Evolutionary conservation across 64 coral and sea anemone species (phyloP).

Genomic region (Trachythela sp.): DNA sequence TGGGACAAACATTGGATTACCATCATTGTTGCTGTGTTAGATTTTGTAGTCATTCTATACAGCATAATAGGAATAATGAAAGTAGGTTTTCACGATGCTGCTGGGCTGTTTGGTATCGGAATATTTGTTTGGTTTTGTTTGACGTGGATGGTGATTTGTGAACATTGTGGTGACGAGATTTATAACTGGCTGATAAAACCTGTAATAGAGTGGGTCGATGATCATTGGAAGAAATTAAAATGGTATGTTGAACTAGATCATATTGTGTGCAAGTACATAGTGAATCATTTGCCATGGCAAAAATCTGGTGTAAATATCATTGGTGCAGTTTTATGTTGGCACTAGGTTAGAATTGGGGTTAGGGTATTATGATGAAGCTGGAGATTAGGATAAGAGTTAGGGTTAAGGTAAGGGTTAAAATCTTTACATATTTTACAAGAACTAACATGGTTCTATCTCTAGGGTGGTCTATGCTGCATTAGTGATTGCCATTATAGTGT

Average conservation of each 20-base stretch:
- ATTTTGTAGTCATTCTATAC: not conserved
- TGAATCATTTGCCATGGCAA: no score
- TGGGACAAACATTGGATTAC: not conserved
- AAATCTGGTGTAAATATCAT: not conserved
- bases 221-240: slow-evolving; percentile 53
- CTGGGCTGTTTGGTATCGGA: slow-evolving; percentile 42
- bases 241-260: slow-evolving; percentile 41
- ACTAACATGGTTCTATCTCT: not conserved
- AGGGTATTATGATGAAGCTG: no score
- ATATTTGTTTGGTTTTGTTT: slow-evolving; percentile 59
- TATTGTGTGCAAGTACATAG: no score
- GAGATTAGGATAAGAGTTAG: no score
- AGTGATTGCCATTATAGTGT: not conserved
- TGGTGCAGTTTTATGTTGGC: slow-evolving; percentile 24
- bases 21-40: not conserved
- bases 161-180: slow-evolving; percentile 49
- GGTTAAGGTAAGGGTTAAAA: no score
- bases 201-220: slow-evolving; percentile 29
- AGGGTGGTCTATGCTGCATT: not conserved
- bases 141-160: slow-evolving; percentile 46
- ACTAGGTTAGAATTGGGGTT: no score
- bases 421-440: no score
- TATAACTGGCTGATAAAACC: slow-evolving; percentile 42
- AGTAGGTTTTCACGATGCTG: slow-evolving; percentile 38
- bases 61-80: not conserved